Conservation (phyloP, 2,797 vertebrate species). For the Lindbergichthys nudifrons region DNA sequence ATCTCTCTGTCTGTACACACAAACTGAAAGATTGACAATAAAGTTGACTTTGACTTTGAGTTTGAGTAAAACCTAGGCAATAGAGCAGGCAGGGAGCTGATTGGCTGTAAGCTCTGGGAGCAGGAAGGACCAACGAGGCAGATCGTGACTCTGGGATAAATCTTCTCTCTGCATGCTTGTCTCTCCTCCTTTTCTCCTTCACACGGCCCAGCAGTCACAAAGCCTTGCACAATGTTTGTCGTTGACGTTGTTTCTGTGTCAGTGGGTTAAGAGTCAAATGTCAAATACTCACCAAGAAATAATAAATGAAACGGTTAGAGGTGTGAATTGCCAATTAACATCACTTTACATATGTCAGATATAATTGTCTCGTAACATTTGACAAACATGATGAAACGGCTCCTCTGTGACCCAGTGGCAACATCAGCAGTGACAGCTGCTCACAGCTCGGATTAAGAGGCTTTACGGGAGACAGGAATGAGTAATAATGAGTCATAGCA, state of each 20-base stretch:
- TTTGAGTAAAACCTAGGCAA: too few species aligned
- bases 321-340: conserved; percentile 49
- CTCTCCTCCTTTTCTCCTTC: conserved; percentile 10
- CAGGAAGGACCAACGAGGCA: too few species aligned
- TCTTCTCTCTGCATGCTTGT: conserved; percentile 3
- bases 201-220: conserved; percentile 10
- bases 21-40: too few species aligned
- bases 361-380: conserved; percentile 47
- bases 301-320: conserved; percentile 26
- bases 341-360: conserved; percentile 31
- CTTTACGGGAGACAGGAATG: conserved; percentile 34
- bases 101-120: too few species aligned
- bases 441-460: conserved; percentile 43
- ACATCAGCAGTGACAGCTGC: conserved; percentile 48
- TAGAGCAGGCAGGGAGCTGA: too few species aligned
- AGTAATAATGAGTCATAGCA: conserved; percentile 50
- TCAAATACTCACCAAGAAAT: conserved; percentile 26
- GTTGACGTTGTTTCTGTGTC: background rate
- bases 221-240: background rate
- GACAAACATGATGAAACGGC: conserved; percentile 28
- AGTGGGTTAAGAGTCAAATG: conserved; percentile 28
- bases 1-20: too few species aligned
- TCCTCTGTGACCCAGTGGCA: conserved; percentile 33
- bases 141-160: conserved; percentile 9
- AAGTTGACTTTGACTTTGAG: too few species aligned